Evolutionary conservation across 2,113 vertebrate species (phyloP), one percentile per base, ranked within the genome.

Genomic region (Nipponia nippon): DNA sequence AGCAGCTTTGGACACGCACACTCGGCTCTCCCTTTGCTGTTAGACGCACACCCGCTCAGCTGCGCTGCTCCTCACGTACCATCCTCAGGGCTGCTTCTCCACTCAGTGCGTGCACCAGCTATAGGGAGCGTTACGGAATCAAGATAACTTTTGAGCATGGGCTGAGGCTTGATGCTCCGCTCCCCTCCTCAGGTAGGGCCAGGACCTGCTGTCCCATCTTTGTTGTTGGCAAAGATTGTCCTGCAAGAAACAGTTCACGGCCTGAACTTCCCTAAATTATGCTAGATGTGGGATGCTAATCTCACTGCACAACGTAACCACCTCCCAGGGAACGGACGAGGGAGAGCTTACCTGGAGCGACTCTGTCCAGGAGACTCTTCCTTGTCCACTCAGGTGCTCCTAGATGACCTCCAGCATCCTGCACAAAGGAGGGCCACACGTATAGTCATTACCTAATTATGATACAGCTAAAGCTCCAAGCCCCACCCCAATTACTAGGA

Each of bases 371-470:
- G 52, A 42, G 30, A 25, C 27, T 25, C 25, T 23, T 76, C 62
- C 49, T 12, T 6, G 11, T 13, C 52, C 9, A 2, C 30, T 16
- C 85, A 16, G 38, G 11, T 27, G 12, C 65, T 52, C 58, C 46
- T 6, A 15, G 5, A 19, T 18, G 63, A 46, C 22, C 55, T 55
- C 65, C 85, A 65, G 38, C 27, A 16, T 16, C 84, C 71, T 78
- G 44, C 52, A 40, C 46, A 38, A 49, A 30, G 13, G 20, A 53
- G 27, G 21, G n/a, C 40, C 75, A 69, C 61, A 63, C 11, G 38
- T 11, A 44, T 0, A 56, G 52, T 21, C 4, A 0, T 56, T 19
- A 62, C n/a, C 61, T 66, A 15, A 73, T 15, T 12, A 32, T 1
- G 30, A 21, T 14, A 16, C 25, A 49, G 58, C 47, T 56, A 14